A percentile compares a stretch with the other conserved stretches of the same genome.
These are phyloP conservation scores for Ceuthmochares aereus DNA, from an alignment of 2,113 vertebrate genomes.

Conservation along the genomic window DNA sequence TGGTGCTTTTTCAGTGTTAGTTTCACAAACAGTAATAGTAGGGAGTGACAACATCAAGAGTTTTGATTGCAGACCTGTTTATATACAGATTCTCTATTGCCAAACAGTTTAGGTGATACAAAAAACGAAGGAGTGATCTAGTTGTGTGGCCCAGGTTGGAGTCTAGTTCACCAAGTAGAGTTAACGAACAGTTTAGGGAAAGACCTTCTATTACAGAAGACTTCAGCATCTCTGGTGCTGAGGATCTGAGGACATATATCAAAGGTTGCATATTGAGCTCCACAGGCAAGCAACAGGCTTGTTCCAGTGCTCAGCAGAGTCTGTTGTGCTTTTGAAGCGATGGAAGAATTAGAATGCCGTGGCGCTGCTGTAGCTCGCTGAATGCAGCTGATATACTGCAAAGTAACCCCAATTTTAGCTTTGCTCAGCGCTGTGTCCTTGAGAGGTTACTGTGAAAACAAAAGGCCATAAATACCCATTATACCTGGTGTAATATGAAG, in stretches of 20 bases:
- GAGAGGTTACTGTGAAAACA: not conserved
- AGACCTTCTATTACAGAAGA: not conserved
- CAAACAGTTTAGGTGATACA: not conserved
- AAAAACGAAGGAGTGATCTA: not conserved
- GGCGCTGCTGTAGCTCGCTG: not conserved
- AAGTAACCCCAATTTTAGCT: not conserved
- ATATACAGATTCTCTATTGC: not conserved
- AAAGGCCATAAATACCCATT: not conserved
- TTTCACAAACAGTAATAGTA: not conserved
- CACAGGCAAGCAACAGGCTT: not conserved
- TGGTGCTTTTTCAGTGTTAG: not conserved
- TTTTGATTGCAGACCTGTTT: not conserved
- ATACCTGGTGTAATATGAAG: not conserved
- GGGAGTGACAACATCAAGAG: not conserved
- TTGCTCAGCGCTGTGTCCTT: not conserved
- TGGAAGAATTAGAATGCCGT: not conserved
- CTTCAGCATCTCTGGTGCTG: not conserved
- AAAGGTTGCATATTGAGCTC: not conserved
- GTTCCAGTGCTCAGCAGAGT: not conserved
- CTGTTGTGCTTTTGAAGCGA: not conserved
- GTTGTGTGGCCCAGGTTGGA: not conserved
- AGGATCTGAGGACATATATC: not conserved
- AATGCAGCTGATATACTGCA: not conserved
- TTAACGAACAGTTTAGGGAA: not conserved
- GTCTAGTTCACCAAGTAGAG: not conserved